Conservation (phyloP, 2,888 invertebrate species). For the Steinernema scapterisci region DNA sequence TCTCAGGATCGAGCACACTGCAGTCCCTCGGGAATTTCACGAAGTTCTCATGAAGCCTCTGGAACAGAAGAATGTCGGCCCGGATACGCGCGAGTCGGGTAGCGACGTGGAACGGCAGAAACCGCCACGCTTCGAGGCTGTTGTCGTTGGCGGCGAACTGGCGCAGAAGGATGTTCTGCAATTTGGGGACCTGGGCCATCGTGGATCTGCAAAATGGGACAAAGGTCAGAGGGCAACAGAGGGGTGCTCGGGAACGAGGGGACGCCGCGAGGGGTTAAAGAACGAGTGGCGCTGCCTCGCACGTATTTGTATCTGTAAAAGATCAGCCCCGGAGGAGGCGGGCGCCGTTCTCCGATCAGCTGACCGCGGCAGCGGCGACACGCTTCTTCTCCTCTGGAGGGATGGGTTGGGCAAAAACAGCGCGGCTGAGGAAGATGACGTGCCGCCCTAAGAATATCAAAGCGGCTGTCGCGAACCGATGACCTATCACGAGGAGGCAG, state of each 20-base stretch:
- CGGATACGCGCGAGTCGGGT: slow-evolving; percentile 14
- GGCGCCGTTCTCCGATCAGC: slow-evolving; percentile 25
- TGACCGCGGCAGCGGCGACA: slow-evolving; percentile 19
- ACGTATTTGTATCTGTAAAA: slow-evolving; percentile 9
- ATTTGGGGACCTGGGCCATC: slow-evolving; percentile 11
- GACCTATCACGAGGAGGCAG: slow-evolving; percentile 22
- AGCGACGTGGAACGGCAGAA: slow-evolving; percentile 23
- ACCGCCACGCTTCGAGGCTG: slow-evolving; percentile 9
- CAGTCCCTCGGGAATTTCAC: neutral
- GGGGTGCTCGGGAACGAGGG: no score
- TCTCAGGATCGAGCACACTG: slow-evolving; percentile 3
- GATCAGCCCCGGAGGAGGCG: slow-evolving; percentile 22
- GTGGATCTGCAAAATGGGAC: neutral
- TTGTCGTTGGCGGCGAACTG: slow-evolving; percentile 21
- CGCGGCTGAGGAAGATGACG: slow-evolving; percentile 1
- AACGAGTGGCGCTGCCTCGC: neutral
- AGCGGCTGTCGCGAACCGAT: slow-evolving; percentile 23
- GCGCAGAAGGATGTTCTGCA: slow-evolving; percentile 18
- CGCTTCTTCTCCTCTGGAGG: neutral
- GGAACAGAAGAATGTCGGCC: slow-evolving; percentile 25
- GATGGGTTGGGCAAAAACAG: neutral
- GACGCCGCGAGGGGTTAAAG: no score
- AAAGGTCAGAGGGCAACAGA: neutral
- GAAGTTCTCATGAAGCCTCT: slow-evolving; percentile 14
- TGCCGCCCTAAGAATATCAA: slow-evolving; percentile 18